phyloP scores from a whole-genome alignment of 2,113 vertebrate species.

The Nipponia nippon region DNA sequence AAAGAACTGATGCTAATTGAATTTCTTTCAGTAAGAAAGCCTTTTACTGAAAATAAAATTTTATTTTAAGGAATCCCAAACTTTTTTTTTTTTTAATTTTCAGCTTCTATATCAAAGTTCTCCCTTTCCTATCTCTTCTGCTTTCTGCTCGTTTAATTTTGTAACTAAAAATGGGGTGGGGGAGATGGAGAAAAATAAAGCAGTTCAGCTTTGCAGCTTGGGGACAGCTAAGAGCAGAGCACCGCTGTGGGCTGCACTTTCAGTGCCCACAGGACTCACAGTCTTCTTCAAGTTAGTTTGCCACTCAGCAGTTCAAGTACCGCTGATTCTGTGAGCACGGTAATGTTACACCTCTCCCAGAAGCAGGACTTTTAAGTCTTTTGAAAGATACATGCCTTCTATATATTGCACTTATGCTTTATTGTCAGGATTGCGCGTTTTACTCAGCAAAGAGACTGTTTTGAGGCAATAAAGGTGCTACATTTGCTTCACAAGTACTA shows the following conservation, averaged over 20 bases:
- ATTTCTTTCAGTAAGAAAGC: background rate
- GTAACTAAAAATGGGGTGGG: background rate
- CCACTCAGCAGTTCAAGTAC: background rate
- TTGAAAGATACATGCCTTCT: background rate
- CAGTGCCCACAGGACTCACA: background rate
- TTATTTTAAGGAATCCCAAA: background rate
- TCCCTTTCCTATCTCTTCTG: background rate
- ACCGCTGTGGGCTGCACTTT: background rate
- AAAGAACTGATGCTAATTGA: background rate
- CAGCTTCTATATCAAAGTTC: background rate
- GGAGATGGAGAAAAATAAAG: background rate
- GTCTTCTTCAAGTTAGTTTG: background rate
- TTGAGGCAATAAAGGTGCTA: no score
- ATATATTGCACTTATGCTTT: background rate
- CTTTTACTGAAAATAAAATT: background rate
- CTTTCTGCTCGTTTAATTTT: background rate
- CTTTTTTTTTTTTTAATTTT: background rate
- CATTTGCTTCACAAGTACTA: fast-evolving
- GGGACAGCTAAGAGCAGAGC: background rate
- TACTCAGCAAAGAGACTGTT: background rate
- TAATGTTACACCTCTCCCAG: background rate
- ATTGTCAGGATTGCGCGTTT: background rate
- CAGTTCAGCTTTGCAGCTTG: background rate
- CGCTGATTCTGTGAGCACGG: background rate
- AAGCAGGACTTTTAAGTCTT: background rate